Percentiles rank a stretch among this genome's conserved stretches.
Evolutionary conservation across 1,140 invertebrate species (phyloP).

Genomic region (Saccostrea cuccullata): DNA sequence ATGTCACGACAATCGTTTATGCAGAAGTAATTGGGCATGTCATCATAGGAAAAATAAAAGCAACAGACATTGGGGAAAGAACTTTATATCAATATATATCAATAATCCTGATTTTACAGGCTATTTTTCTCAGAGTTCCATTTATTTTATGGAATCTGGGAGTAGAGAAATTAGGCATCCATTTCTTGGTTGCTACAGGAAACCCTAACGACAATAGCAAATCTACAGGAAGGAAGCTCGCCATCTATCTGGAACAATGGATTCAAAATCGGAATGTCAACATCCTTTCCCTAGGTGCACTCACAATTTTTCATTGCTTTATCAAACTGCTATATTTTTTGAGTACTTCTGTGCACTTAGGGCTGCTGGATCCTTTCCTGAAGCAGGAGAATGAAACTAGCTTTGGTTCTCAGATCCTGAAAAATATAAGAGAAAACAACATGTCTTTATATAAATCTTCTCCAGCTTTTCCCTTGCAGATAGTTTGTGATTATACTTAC

Average conservation of each 20-base stretch:
- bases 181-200: background rate
- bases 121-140: background rate
- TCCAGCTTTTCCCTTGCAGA: background rate
- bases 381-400: conserved; percentile 1
- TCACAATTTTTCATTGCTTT: conserved; percentile 9
- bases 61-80: background rate
- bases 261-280: background rate
- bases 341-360: background rate
- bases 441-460: background rate
- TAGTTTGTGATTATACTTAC: background rate
- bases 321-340: background rate
- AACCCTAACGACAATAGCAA: background rate
- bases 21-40: background rate
- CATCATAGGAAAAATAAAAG: background rate
- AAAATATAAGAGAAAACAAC: background rate
- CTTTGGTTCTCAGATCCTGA: background rate
- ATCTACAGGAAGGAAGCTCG: background rate
- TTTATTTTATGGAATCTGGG: conserved; percentile 5
- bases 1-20: background rate
- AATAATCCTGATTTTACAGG: background rate
- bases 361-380: background rate
- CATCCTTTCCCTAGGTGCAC: background rate
- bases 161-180: background rate
- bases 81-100: background rate
- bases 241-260: background rate